Percentiles rank a stretch among this genome's conserved stretches.
phyloP scores from a whole-genome alignment of 2,113 vertebrate genomes.

The Chlamydotis undulata region DNA sequence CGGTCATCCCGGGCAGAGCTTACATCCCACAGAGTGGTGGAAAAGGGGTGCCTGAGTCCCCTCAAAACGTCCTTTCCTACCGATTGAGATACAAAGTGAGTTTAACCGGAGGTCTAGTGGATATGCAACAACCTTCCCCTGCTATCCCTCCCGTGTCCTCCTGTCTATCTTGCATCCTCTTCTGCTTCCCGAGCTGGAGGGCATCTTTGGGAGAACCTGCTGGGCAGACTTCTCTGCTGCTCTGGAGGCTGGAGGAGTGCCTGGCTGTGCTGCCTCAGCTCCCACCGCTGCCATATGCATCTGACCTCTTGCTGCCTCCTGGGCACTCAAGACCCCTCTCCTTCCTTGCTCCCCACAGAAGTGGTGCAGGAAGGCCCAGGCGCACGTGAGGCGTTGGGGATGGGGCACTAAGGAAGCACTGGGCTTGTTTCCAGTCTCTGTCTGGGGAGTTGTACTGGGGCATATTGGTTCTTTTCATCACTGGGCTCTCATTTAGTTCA shows the following conservation, averaged over 20 bases:
- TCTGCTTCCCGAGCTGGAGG: neutral
- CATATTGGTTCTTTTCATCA: neutral
- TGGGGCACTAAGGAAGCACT: neutral
- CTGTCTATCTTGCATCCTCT: neutral
- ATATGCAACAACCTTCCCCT: neutral
- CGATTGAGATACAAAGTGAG: neutral
- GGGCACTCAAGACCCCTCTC: neutral
- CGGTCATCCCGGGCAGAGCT: neutral
- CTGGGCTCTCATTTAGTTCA: neutral
- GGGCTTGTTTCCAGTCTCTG: neutral
- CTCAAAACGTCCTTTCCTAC: neutral
- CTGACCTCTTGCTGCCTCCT: neutral
- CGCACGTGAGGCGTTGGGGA: fast-evolving
- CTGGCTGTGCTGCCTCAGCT: neutral
- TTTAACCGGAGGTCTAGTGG: neutral
- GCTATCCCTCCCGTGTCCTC: neutral
- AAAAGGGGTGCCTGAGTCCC: neutral
- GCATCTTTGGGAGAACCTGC: neutral
- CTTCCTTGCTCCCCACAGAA: neutral
- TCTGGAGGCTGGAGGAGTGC: neutral
- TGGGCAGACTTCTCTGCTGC: neutral
- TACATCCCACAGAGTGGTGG: neutral
- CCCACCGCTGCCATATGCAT: neutral
- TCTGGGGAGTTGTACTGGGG: neutral
- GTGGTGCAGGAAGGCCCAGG: neutral